Conservation (phyloP, 2,797 vertebrate genomes). For the Sebastes umbrosus region DNA sequence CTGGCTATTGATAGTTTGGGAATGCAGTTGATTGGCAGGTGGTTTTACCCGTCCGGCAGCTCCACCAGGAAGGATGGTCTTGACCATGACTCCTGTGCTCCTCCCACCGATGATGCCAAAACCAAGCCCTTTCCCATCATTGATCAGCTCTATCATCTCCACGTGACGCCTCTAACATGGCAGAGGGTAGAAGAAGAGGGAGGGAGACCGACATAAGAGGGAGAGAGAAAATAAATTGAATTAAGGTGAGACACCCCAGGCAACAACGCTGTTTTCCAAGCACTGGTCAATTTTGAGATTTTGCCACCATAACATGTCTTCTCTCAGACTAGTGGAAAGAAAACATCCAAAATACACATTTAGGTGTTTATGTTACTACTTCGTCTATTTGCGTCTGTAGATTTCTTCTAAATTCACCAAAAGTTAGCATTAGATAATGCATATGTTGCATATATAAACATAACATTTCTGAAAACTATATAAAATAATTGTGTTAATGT, state of each 20-base stretch:
- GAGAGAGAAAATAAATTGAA: not conserved
- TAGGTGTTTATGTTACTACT: too few species aligned
- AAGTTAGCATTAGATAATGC: too few species aligned
- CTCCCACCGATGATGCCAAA: conserved; percentile 96
- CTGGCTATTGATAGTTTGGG: not conserved
- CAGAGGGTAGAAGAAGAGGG: not conserved
- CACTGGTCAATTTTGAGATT: too few species aligned
- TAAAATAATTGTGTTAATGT: too few species aligned
- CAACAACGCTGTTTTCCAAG: too few species aligned
- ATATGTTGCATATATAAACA: too few species aligned
- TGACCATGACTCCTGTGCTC: conserved; percentile 92
- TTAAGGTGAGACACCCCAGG: too few species aligned
- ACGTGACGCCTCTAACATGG: conserved; percentile 84
- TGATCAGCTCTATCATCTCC: conserved; percentile 91
- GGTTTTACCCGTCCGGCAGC: conserved; percentile 89
- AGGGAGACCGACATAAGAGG: not conserved
- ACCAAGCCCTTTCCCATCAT: conserved; percentile 93
- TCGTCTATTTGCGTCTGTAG: rapidly evolving
- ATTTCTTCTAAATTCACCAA: too few species aligned
- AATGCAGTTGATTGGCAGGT: not conserved
- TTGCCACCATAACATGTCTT: too few species aligned
- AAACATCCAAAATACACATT: too few species aligned
- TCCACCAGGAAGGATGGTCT: conserved; percentile 93
- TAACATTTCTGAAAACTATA: too few species aligned
- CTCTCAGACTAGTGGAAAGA: too few species aligned